Percentiles rank a stretch among this genome's conserved stretches.
Evolutionary conservation across 2,888 invertebrate species (phyloP).

Genomic region (Callyntrura sp.): DNA sequence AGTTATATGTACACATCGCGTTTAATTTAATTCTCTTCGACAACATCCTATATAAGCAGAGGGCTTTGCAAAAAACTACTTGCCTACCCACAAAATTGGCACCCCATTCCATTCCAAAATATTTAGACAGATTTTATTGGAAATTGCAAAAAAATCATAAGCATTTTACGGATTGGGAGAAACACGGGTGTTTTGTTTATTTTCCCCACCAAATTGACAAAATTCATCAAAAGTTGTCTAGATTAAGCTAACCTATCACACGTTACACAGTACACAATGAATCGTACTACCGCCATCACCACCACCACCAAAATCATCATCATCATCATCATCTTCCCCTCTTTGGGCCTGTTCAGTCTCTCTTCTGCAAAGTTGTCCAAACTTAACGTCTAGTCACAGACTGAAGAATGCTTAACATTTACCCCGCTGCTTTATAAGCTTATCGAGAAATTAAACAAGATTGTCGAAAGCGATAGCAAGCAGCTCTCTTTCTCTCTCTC

Average conservation of each 20-base stretch:
- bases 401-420: background rate
- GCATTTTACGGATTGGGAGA: background rate
- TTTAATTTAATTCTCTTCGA: background rate
- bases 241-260: background rate
- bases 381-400: constrained; percentile 2
- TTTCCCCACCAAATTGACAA: background rate
- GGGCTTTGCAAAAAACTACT: background rate
- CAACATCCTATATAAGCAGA: background rate
- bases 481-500: background rate
- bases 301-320: no score
- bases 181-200: background rate
- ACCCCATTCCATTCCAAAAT: background rate
- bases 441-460: background rate
- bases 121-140: background rate
- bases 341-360: background rate
- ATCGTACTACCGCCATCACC: background rate
- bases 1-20: background rate
- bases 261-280: background rate
- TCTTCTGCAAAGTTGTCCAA: background rate
- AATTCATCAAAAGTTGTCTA: constrained; percentile 11
- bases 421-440: background rate
- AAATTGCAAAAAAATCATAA: background rate
- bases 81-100: background rate
- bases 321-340: no score
- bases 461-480: no score